Base-by-base conservation (phyloP, 2,888 invertebrate species). In the Tenthredo scrophulariae region DNA sequence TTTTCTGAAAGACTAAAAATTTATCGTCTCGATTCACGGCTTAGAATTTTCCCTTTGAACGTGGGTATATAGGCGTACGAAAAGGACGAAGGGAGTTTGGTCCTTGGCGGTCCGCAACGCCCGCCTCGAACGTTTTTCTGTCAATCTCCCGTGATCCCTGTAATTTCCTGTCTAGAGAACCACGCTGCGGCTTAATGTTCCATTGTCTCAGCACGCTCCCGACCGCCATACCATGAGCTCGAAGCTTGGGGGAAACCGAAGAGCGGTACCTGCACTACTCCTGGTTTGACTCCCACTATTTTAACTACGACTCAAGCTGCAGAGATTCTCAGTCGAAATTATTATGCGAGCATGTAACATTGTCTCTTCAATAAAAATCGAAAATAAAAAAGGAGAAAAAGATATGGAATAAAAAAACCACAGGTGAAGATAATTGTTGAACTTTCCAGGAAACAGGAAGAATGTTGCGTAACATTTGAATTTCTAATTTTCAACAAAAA, bases 111-210 rank as follows among this genome's bases (percentile, higher is more conserved):
- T 67, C 70, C 75, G 82, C 85, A 85, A 85, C 85, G 62, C 86
- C 87, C 87, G 88, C 89, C 88, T 85, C 89, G 89, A 90, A 90
- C 91, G 91, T 92, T 93, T 93, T 93, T 92, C 92, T 93, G 93
- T 93, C 93, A 93, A 93, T 93, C 92, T 92, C 90, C 90, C 90
- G 92, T 91, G 92, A 92, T 93, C 92, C 93, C 93, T 93, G 92
- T 92, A 93, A 93, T 93, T 93, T 93, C 92, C 93, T 93, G 92
- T 92, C 92, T 91, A 91, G 92, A 92, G 91, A 92, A 92, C 91
- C 91, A 89, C 91, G 92, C 91, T 91, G 90, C 89, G 89, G 90
- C 91, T 92, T 92, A 93, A 92, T 93, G 92, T 91, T 92, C 93
- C 92, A 92, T 93, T 93, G 93, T 93, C 92, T 93, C 92, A 91